A percentile compares a stretch with the other conserved stretches of the same genome.
These are phyloP conservation scores for Rambutsinella grinnellia DNA, from an alignment of 2,888 invertebrate genomes.

Conservation along the genomic window DNA sequence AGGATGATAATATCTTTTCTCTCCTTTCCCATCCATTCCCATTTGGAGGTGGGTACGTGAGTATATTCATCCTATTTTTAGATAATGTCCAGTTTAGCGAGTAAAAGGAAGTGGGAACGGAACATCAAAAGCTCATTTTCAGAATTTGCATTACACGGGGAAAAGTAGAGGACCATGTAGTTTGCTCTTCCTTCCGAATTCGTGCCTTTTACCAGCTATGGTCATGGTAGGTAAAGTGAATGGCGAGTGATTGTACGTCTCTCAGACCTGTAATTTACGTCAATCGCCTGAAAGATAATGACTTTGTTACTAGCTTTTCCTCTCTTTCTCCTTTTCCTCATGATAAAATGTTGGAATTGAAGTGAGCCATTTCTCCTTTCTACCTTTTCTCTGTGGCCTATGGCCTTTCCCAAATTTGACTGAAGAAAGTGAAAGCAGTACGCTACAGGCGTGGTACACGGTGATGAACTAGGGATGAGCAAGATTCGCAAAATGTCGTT, in stretches of 20 bases:
- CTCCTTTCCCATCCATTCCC: too few relatives aligned
- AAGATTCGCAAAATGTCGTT: too few relatives aligned
- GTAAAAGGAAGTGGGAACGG: conserved; percentile 25
- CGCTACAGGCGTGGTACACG: too few relatives aligned
- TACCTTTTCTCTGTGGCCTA: neutral
- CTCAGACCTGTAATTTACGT: conserved; percentile 41
- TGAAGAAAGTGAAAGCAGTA: too few relatives aligned
- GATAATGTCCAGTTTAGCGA: conserved; percentile 2
- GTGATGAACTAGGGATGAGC: too few relatives aligned
- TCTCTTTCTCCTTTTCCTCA: conserved; percentile 18
- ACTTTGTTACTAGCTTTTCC: conserved; percentile 32
- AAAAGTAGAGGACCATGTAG: too few relatives aligned
- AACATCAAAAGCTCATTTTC: conserved; percentile 32
- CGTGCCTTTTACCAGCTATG: too few relatives aligned
- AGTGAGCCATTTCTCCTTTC: too few relatives aligned
- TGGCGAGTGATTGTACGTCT: too few relatives aligned
- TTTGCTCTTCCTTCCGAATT: conserved; percentile 6
- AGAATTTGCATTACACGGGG: neutral
- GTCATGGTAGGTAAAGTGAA: neutral
- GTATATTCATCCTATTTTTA: too few relatives aligned
- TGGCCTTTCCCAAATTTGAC: conserved; percentile 1
- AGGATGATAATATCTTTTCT: too few relatives aligned
- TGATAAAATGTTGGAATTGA: neutral
- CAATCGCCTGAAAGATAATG: conserved; percentile 38
- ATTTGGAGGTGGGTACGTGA: too few relatives aligned